Conservation (phyloP, 1,140 invertebrate species). For the Portunus trituberculatus region DNA sequence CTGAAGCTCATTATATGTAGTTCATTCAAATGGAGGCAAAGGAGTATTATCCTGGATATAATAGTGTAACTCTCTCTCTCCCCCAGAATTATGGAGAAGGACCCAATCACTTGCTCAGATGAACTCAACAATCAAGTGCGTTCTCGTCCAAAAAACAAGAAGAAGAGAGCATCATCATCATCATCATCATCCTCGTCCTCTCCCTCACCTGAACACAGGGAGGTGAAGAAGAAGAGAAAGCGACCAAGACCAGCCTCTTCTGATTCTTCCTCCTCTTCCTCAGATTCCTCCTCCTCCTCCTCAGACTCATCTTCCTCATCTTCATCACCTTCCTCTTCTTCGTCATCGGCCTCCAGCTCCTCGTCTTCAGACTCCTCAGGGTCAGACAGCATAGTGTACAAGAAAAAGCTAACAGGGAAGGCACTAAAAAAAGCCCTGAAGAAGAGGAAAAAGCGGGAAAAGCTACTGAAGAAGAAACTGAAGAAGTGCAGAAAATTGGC, state of each 20-base stretch:
- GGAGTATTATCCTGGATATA: no score
- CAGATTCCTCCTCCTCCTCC: constrained; percentile 63
- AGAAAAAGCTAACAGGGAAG: constrained; percentile 58
- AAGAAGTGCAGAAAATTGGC: constrained; percentile 78
- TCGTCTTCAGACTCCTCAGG: constrained; percentile 64
- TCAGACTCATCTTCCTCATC: constrained; percentile 61
- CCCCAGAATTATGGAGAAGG: constrained; percentile 59
- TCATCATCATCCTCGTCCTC: constrained; percentile 64
- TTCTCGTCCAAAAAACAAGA: constrained; percentile 63
- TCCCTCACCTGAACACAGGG: constrained; percentile 55
- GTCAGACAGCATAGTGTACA: constrained; percentile 52
- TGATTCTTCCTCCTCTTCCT: constrained; percentile 60
- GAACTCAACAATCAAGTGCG: constrained; percentile 45
- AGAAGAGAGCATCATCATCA: constrained; percentile 55
- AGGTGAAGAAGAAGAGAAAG: constrained; percentile 62
- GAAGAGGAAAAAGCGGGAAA: constrained; percentile 78
- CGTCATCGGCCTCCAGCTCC: constrained; percentile 57
- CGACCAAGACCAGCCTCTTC: constrained; percentile 48
- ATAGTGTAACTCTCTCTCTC: background rate
- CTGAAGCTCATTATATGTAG: no score
- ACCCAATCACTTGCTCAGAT: constrained; percentile 55
- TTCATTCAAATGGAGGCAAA: no score
- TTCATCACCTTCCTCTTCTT: constrained; percentile 64
- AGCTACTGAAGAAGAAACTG: constrained; percentile 64
- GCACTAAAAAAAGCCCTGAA: constrained; percentile 74